phyloP scores from a whole-genome alignment of 2,888 invertebrate species.

The Andrena flavipes region DNA sequence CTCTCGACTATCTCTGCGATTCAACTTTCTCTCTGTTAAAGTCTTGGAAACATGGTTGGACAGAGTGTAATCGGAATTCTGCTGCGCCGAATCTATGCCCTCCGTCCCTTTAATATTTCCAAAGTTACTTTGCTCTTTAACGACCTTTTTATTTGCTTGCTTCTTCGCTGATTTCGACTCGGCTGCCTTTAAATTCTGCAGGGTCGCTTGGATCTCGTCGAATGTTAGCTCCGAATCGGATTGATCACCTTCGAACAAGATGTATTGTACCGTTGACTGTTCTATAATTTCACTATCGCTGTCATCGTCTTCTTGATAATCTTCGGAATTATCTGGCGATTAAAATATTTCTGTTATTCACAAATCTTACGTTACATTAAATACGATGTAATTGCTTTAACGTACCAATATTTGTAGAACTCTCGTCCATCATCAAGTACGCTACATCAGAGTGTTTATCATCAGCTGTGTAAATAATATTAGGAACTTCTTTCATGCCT shows the following conservation, averaged over 20 bases:
- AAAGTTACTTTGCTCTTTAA: conserved; percentile 32
- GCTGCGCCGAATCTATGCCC: neutral
- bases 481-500: conserved; percentile 47
- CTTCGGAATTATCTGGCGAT: conserved; percentile 51
- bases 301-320: conserved; percentile 63
- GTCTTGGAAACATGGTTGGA: conserved; percentile 32
- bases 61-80: conserved; percentile 20
- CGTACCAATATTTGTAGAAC: conserved; percentile 62
- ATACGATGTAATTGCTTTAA: neutral
- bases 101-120: conserved; percentile 32
- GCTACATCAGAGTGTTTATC: conserved; percentile 65
- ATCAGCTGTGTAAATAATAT: conserved; percentile 50
- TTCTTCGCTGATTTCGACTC: conserved; percentile 43
- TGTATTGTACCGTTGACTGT: conserved; percentile 81
- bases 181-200: conserved; percentile 69
- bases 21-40: conserved; percentile 46
- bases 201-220: conserved; percentile 79
- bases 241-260: conserved; percentile 78
- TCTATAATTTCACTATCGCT: conserved; percentile 77
- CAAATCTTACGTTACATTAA: conserved; percentile 3
- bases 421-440: conserved; percentile 72
- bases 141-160: conserved; percentile 26
- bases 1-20: conserved; percentile 51
- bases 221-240: conserved; percentile 82
- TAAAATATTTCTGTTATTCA: conserved; percentile 8